Evolutionary conservation across 2,113 vertebrate genomes (phyloP), one percentile per base, ranked within the genome.

Genomic region (Crotophaga sulcirostris): DNA sequence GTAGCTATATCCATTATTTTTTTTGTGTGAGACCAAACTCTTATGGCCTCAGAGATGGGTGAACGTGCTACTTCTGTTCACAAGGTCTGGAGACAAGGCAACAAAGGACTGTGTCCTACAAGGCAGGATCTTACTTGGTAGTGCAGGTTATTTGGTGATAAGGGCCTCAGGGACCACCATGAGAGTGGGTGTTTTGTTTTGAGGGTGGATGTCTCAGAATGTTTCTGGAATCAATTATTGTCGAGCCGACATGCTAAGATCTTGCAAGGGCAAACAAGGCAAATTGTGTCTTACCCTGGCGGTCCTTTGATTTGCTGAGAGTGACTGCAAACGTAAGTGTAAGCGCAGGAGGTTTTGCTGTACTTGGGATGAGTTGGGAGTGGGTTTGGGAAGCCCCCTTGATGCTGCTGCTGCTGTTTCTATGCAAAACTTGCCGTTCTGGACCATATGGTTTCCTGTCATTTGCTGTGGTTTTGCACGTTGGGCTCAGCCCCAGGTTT

Each of bases 401-500:
- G 63, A 0, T 6, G 8, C 47, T 44, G 73, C 38, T 38, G 69
- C 63, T 62, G 45, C 72, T 29, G 21, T 15, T 58, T 54, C 80
- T 23, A 55, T 34, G 70, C 81, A 69, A 13, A 31, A 33, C 13
- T 44, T 3, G 7, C 68, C 3, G 2, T 47, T n/a, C 45, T 10
- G 18, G 44, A 80, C 44, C 87, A 5, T 7, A 1, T 34, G 6
- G 7, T 67, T 86, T 81, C 91, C 78, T 47, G 70, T 38, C 91
- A 68, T 33, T 63, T 36, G 29, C 91, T 91, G 93, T 66, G 90
- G 84, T 17, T 94, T 88, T 51, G 67, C 19, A 3, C 49, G 75
- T 74, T 91, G 89, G 97, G 87, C 94, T 95, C 55, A 12, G 93
- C 56, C 75, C 87, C 94, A 88, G 91, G 1, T 93, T 95, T 97